These are phyloP conservation scores for Volucella inflata DNA, from an alignment of 2,888 invertebrate species.

Conservation along the genomic window DNA sequence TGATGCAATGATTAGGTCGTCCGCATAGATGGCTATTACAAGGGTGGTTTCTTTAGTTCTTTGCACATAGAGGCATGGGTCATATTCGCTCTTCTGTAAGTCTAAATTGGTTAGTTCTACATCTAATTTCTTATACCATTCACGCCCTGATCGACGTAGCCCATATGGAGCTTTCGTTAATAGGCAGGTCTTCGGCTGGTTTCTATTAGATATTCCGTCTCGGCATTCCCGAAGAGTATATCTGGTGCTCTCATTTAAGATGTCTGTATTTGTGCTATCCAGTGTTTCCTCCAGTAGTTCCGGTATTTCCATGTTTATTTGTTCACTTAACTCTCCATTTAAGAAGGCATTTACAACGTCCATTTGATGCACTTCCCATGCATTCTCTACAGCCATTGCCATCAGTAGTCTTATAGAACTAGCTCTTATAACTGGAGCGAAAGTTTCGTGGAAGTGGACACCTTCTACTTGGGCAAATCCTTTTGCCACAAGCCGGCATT, in stretches of 20 bases:
- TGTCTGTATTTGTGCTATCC: slow-evolving; percentile 3
- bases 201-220: not conserved
- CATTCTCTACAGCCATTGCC: too few relatives aligned
- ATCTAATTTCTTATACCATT: slow-evolving; percentile 45
- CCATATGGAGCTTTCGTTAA: slow-evolving; percentile 43
- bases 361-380: too few relatives aligned
- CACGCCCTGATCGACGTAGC: slow-evolving; percentile 19
- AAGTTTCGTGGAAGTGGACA: too few relatives aligned
- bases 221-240: slow-evolving; percentile 13
- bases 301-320: too few relatives aligned
- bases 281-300: slow-evolving; percentile 13
- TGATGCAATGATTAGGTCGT: too few relatives aligned
- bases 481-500: too few relatives aligned
- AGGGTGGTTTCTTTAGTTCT: slow-evolving; percentile 22
- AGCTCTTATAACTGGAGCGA: too few relatives aligned
- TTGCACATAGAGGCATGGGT: slow-evolving; percentile 33
- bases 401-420: too few relatives aligned
- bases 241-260: slow-evolving; percentile 5
- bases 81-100: slow-evolving; percentile 35
- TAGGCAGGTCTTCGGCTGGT: not conserved
- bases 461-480: too few relatives aligned
- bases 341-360: slow-evolving; percentile 59
- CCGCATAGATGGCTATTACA: too few relatives aligned
- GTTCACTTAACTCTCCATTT: slow-evolving; percentile 24
- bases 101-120: slow-evolving; percentile 22